These are phyloP conservation scores for Phaedon cochleariae DNA, from an alignment of 2,888 invertebrate species.

Conservation along the genomic window DNA sequence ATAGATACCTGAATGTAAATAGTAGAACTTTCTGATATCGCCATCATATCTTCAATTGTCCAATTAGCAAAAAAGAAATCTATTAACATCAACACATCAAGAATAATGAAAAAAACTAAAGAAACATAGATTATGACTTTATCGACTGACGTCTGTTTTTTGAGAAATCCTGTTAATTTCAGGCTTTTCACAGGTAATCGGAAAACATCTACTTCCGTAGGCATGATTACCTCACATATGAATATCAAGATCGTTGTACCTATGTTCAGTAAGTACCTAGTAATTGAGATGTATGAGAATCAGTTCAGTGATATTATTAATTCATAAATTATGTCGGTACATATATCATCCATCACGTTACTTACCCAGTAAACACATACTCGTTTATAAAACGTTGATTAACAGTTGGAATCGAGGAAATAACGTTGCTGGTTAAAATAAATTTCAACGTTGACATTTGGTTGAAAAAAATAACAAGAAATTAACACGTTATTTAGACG, in stretches of 20 bases:
- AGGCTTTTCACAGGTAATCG: background rate
- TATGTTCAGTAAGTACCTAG: too few species aligned
- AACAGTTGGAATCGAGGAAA: too few species aligned
- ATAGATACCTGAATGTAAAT: background rate
- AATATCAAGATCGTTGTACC: background rate
- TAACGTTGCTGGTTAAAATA: too few species aligned
- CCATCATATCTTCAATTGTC: background rate
- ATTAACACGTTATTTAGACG: too few species aligned
- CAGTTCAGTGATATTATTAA: too few species aligned
- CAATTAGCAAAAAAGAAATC: background rate
- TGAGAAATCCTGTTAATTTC: background rate
- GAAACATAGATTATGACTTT: background rate
- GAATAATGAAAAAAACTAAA: background rate
- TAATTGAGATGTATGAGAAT: too few species aligned
- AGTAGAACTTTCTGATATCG: background rate
- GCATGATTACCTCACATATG: background rate
- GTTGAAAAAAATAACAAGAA: too few species aligned
- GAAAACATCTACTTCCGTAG: background rate
- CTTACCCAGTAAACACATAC: too few species aligned
- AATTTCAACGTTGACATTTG: too few species aligned
- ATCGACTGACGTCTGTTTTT: background rate
- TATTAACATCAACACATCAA: background rate
- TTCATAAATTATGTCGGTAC: too few species aligned
- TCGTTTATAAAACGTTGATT: too few species aligned
- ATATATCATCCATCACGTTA: too few species aligned